Evolutionary conservation across 2,797 vertebrate genomes (phyloP).

Genomic region (Gorsachius magnificus): DNA sequence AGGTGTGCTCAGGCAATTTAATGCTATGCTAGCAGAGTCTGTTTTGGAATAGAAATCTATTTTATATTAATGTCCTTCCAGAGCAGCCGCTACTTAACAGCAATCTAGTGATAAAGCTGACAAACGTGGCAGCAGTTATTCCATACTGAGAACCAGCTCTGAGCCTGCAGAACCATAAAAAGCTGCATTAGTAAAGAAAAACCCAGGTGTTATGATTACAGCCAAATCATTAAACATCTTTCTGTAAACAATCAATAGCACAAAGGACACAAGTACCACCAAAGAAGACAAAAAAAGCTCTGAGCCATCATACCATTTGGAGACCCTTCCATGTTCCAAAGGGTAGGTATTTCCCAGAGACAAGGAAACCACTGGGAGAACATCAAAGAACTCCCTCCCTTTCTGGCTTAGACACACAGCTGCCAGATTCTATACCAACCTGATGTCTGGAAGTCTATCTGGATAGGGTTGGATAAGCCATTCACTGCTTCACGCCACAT

Average conservation of each 20-base stretch:
- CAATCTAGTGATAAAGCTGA: not conserved
- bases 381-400: not conserved
- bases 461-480: constrained; percentile 87
- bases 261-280: not conserved
- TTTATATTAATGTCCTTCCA: constrained; percentile 27
- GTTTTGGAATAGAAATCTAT: constrained; percentile 10
- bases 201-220: not conserved
- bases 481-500: constrained; percentile 84
- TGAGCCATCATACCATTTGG: not conserved
- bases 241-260: constrained; percentile 8
- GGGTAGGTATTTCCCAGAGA: not conserved
- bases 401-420: not conserved
- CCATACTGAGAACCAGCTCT: not conserved
- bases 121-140: not conserved
- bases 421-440: constrained; percentile 74
- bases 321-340: not conserved
- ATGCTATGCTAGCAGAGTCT: not conserved
- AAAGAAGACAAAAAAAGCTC: not conserved
- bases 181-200: constrained; percentile 30
- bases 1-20: constrained; percentile 8
- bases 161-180: constrained; percentile 41
- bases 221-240: constrained; percentile 4
- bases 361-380: not conserved
- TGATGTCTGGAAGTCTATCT: constrained; percentile 87
- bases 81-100: not conserved